Evolutionary conservation across 2,113 vertebrate species (phyloP).

Genomic region (Myodes glareolus): DNA sequence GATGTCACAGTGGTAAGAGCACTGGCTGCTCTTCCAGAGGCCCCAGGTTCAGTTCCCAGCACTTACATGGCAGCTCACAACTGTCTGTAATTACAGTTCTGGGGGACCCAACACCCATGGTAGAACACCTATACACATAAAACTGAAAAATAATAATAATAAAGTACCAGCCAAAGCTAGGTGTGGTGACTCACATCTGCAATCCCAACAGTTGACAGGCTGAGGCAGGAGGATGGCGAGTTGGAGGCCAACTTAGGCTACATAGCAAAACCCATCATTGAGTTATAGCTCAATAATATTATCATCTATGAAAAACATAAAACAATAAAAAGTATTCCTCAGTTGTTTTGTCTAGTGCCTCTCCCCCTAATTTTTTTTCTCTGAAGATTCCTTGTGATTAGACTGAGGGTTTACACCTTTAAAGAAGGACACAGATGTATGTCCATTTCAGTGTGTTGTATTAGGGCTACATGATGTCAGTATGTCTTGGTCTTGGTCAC

Average conservation of each 20-base stretch:
- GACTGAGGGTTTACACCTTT: background rate
- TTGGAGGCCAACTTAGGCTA: background rate
- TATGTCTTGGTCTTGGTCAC: background rate
- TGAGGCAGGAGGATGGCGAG: background rate
- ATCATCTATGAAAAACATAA: background rate
- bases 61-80: no score
- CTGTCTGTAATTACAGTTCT: no score
- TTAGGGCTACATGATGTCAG: background rate
- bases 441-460: background rate
- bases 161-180: background rate
- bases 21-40: no score
- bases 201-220: background rate
- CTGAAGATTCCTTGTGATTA: background rate
- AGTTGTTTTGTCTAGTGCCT: background rate
- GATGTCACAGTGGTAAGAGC: no score
- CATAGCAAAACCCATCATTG: background rate
- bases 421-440: background rate
- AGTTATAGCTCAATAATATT: background rate
- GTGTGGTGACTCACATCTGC: background rate
- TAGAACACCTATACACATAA: no score
- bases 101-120: no score
- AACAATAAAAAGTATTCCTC: background rate
- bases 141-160: no score
- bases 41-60: no score
- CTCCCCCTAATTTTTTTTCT: background rate